Evolutionary conservation across 2,888 invertebrate genomes (phyloP), one percentile per base, ranked within the genome.

Genomic region (Bimastos eiseni): DNA sequence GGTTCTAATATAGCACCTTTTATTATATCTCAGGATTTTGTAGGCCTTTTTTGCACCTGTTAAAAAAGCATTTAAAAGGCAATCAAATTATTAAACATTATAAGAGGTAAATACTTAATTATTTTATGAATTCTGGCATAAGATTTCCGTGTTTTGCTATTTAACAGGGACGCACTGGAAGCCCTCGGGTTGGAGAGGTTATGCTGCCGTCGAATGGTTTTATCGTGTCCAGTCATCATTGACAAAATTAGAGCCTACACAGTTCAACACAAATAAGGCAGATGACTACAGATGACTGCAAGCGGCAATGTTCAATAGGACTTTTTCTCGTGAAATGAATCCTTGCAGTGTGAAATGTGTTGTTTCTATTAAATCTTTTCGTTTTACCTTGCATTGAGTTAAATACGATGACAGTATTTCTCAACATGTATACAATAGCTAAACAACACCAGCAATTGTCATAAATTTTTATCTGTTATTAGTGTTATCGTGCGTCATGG

Each of bases 211-310:
- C 96, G 99, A 93, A 99, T 99, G 99, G 96, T 99, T 36, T 96
- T 99, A 1, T 98, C 99, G 13, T 99, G 99, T 95, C 99, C 99
- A 0, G 99, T 99, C 95, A 96, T 99, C 33, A 99, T 99, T 95
- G 99, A 99, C 95, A 99, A 99, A 70, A n/a, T 70, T 11, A 70
- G 70, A 13, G 30, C 70, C 30, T 70, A 70, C 70, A 70, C 70
- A 70, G 70, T n/a, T 70, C 70, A 70, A 8, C 70, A 70, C n/a
- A 70, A 70, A 70, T 70, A n/a, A 70, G n/a, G 70, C 30, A 70
- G 6, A 17, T 24, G 49, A 24, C 24, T 24, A 49, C 49, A 70
- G n/a, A 6, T n/a, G n/a, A 70, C n/a, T n/a, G n/a, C n/a, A n/a
- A 70, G 70, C 70, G n/a, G n/a, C 70, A 70, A 8, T 70, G 70